These are phyloP conservation scores for Proales similis DNA, from an alignment of 1,140 invertebrate genomes.

Conservation along the genomic window DNA sequence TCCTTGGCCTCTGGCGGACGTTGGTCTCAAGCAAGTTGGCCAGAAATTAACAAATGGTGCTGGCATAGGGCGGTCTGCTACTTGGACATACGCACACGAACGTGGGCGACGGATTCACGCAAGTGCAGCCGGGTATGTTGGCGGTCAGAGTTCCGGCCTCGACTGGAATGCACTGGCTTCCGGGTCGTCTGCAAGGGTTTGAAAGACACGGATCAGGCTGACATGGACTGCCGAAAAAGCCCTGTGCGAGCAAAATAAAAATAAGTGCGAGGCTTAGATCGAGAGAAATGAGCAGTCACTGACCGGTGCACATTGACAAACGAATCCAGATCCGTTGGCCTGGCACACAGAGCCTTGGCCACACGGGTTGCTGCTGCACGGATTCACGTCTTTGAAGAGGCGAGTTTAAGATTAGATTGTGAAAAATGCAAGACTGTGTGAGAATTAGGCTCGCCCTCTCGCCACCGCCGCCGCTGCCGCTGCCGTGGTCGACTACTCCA, in stretches of 20 bases:
- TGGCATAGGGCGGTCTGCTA: conserved; percentile 30
- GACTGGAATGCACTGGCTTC: conserved; percentile 19
- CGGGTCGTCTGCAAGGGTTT: conserved; percentile 28
- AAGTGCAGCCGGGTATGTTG: conserved; percentile 26
- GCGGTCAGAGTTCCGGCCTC: conserved; percentile 30
- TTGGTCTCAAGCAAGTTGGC: not conserved
- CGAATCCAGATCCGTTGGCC: conserved; percentile 11
- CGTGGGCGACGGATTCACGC: conserved; percentile 11
- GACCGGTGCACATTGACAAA: conserved; percentile 32
- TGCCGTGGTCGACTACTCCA: too few species aligned
- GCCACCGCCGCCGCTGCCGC: too few species aligned
- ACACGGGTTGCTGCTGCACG: conserved; percentile 24
- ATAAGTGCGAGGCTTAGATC: too few species aligned
- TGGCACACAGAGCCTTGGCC: conserved; percentile 8
- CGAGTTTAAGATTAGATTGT: too few species aligned
- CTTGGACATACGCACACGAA: conserved; percentile 35
- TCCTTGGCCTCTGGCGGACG: not conserved
- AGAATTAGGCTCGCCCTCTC: too few species aligned
- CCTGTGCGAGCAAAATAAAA: not conserved
- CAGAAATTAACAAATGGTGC: conserved; percentile 7
- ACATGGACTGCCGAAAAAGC: conserved; percentile 34
- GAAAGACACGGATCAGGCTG: conserved; percentile 30
- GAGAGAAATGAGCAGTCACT: not conserved
- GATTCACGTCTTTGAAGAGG: conserved; percentile 32
- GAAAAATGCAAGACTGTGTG: too few species aligned